These are phyloP conservation scores for Epizoanthus scotinus DNA, from an alignment of 92 coral and sea anemone species.

Conservation along the genomic window DNA sequence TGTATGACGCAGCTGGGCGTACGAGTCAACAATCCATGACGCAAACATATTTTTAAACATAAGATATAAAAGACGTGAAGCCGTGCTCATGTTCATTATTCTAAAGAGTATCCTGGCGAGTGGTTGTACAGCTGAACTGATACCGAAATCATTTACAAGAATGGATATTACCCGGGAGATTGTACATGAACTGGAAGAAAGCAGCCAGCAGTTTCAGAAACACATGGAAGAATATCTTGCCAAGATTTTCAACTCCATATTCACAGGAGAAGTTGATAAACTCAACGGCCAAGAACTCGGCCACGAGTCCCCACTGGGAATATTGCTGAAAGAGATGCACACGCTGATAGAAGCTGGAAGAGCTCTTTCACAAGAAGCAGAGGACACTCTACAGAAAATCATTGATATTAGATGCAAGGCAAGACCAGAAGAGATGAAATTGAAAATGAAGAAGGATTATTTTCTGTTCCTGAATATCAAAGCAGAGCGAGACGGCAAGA, in stretches of 20 bases:
- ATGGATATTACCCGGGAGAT: constrained; percentile 3
- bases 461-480: constrained; percentile 2
- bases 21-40: not conserved
- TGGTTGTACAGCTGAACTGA: not conserved
- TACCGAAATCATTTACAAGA: not conserved
- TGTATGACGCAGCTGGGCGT: not conserved
- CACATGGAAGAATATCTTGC: constrained; percentile 16
- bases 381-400: constrained; percentile 35
- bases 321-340: constrained; percentile 40
- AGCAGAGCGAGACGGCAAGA: constrained; percentile 16
- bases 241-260: constrained; percentile 24
- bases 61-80: too few relatives aligned
- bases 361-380: constrained; percentile 47
- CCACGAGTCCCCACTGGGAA: constrained; percentile 29
- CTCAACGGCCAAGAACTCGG: not conserved
- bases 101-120: too few relatives aligned
- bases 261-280: constrained; percentile 27
- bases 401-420: constrained; percentile 41
- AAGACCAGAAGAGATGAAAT: constrained; percentile 6
- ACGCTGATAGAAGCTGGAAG: constrained; percentile 46
- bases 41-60: too few relatives aligned
- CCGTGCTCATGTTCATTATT: too few relatives aligned
- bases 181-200: not conserved
- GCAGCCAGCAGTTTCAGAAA: not conserved
- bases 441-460: constrained; percentile 23